Evolutionary conservation across 2,113 vertebrate genomes (phyloP).

Genomic region (Eulemur macaco): DNA sequence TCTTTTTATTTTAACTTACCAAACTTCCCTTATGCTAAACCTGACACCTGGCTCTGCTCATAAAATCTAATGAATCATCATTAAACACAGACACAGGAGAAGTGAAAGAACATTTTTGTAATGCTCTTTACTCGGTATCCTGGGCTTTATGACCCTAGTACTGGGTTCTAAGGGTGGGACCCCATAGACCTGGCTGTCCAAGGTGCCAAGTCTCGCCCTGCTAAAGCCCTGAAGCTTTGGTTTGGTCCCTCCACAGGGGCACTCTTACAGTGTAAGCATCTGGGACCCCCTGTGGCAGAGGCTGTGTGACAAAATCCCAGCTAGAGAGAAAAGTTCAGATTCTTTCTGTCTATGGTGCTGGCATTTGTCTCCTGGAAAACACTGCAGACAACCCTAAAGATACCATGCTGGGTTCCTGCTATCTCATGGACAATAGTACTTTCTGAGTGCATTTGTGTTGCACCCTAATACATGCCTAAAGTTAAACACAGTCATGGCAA

Average conservation of each 20-base stretch:
- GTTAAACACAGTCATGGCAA: not conserved
- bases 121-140: not conserved
- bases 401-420: not conserved
- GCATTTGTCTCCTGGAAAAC: not conserved
- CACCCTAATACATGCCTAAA: fast-evolving
- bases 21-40: not conserved
- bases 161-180: not conserved
- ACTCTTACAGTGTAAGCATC: not conserved
- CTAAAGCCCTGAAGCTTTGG: not conserved
- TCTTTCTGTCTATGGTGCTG: not conserved
- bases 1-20: conserved; percentile 39
- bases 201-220: not conserved
- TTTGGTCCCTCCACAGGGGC: not conserved
- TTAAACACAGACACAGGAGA: not conserved
- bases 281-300: not conserved
- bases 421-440: not conserved
- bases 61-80: not conserved
- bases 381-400: not conserved
- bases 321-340: not conserved
- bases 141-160: not conserved
- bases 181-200: not conserved
- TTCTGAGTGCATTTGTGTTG: not conserved
- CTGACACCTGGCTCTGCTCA: not conserved
- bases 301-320: not conserved
- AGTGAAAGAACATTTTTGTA: not conserved